phyloP scores from a whole-genome alignment of 1,140 invertebrate genomes.

The Harlomillsia oculata region DNA sequence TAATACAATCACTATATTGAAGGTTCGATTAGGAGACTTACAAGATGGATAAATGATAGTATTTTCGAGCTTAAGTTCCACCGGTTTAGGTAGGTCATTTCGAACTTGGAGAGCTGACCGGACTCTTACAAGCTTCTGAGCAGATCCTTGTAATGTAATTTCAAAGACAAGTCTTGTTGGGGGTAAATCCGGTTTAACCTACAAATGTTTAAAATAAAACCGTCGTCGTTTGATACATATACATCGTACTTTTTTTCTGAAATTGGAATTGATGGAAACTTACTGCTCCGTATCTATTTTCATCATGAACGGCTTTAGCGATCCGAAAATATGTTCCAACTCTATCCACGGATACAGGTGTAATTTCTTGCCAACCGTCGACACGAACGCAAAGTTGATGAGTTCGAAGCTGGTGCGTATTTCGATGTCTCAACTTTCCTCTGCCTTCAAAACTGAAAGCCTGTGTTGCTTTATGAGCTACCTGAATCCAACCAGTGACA shows the following conservation, averaged over 20 bases:
- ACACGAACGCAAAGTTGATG: conserved; percentile 81
- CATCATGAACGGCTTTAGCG: conserved; percentile 52
- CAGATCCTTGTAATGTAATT: conserved; percentile 81
- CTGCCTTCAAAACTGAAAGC: conserved; percentile 73
- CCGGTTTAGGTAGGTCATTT: conserved; percentile 61
- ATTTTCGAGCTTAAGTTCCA: conserved; percentile 53
- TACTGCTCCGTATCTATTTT: too few relatives aligned
- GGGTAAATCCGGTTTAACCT: conserved; percentile 37
- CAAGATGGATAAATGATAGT: conserved; percentile 33
- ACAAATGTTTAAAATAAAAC: too few relatives aligned
- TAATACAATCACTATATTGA: not conserved
- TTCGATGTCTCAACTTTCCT: conserved; percentile 64
- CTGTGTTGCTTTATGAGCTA: conserved; percentile 57
- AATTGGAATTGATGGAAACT: too few relatives aligned
- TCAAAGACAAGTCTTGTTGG: conserved; percentile 72
- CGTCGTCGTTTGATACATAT: not conserved
- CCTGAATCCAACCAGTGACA: conserved; percentile 54
- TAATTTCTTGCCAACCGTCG: conserved; percentile 77
- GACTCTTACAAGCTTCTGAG: conserved; percentile 89
- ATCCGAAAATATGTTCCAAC: conserved; percentile 88
- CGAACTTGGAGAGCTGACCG: conserved; percentile 73
- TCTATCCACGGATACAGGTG: conserved; percentile 85
- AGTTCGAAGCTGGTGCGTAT: conserved; percentile 65
- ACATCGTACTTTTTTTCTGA: too few relatives aligned
- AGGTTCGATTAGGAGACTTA: conserved; percentile 24